Conservation (phyloP, 2,113 vertebrate species). For the Hemiprocne comata region DNA sequence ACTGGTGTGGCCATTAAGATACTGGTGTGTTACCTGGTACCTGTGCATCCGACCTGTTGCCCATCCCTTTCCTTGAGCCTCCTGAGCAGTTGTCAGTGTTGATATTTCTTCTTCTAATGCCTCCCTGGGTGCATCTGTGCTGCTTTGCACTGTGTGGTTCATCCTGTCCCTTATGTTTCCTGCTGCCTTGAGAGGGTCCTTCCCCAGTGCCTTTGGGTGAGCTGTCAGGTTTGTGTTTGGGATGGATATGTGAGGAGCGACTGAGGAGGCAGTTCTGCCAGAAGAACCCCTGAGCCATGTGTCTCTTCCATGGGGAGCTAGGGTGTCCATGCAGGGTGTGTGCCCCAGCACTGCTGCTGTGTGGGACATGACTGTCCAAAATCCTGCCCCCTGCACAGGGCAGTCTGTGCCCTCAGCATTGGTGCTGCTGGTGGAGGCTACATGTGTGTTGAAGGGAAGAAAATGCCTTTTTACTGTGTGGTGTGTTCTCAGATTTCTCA, state of each 20-base stretch:
- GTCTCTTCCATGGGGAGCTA: no score
- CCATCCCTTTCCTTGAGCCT: not conserved
- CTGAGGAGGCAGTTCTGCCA: not conserved
- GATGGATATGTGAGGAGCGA: not conserved
- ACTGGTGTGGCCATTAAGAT: not conserved
- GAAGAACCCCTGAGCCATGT: accelerated
- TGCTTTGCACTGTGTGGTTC: not conserved
- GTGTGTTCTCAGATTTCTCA: not conserved
- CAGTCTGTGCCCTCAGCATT: not conserved
- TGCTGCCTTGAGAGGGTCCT: not conserved
- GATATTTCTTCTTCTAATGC: not conserved
- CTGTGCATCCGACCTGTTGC: not conserved
- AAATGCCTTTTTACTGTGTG: not conserved
- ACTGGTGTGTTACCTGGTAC: not conserved
- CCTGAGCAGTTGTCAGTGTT: constrained; percentile 14
- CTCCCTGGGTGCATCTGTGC: accelerated
- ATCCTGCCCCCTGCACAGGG: not conserved
- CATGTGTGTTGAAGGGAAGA: not conserved
- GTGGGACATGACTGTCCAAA: not conserved
- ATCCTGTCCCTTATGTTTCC: not conserved
- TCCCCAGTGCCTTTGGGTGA: not conserved
- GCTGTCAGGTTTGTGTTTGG: not conserved
- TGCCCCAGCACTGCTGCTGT: accelerated
- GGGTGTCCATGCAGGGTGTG: not conserved
- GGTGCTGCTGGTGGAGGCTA: not conserved